phyloP scores from a whole-genome alignment of 2,797 vertebrate genomes.

The Lacerta bilineata region DNA sequence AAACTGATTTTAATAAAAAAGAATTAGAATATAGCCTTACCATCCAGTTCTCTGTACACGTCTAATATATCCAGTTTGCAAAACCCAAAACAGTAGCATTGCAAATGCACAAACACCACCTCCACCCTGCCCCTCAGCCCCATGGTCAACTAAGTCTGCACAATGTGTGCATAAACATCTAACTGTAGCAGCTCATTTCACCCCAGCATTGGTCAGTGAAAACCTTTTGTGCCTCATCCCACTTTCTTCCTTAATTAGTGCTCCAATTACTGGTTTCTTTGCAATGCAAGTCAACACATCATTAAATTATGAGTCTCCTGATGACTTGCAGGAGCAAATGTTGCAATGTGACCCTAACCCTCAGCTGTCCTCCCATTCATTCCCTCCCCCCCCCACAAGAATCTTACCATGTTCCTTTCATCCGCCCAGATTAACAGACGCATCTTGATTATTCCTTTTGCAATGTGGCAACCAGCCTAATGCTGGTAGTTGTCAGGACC shows the following conservation, averaged over 20 bases:
- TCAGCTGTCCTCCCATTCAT: not conserved
- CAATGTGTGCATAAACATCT: not conserved
- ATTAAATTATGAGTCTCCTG: not conserved
- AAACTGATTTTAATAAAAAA: no score
- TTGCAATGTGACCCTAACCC: not conserved
- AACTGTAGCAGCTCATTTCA: not conserved
- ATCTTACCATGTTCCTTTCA: not conserved
- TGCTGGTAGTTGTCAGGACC: not conserved
- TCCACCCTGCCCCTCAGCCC: not conserved
- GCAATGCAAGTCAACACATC: not conserved
- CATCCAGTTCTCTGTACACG: no score
- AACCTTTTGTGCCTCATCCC: not conserved
- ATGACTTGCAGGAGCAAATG: not conserved
- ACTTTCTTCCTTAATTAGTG: not conserved
- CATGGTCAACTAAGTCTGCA: not conserved
- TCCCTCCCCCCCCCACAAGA: accelerated
- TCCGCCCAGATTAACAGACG: not conserved
- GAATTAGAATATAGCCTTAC: no score
- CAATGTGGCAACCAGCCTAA: not conserved
- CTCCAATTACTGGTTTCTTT: not conserved
- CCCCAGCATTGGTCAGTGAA: not conserved
- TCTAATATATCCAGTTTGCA: not conserved
- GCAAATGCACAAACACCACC: not conserved
- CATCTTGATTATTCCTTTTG: not conserved
- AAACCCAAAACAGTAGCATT: not conserved